Percentiles rank a stretch among this genome's conserved stretches.
Evolutionary conservation across 37 sponge, comb jelly and placozoan genomes (phyloP).

Genomic region (Beroe ovata): DNA sequence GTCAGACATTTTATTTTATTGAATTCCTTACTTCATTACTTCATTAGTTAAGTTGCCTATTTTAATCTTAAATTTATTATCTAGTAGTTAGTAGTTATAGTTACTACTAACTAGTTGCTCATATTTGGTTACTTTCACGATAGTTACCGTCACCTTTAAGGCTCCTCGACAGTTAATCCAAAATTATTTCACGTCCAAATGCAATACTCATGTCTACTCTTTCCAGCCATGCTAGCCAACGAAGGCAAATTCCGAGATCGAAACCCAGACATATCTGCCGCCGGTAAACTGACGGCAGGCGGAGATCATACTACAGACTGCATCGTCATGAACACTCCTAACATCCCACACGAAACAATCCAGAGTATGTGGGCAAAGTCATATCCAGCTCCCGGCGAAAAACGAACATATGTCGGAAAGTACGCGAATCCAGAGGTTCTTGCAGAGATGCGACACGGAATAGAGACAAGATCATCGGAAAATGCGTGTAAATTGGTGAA

Average conservation of each 20-base stretch:
- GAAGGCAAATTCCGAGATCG: constrained; percentile 61
- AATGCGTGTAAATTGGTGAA: constrained; percentile 79
- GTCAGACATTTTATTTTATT: too few species aligned
- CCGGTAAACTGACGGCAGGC: constrained; percentile 61
- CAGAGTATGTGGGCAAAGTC: constrained; percentile 73
- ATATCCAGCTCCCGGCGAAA: constrained; percentile 75
- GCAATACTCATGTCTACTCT: not conserved
- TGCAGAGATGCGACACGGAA: constrained; percentile 71
- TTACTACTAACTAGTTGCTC: too few species aligned
- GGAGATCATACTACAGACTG: constrained; percentile 65
- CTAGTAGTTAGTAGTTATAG: not conserved
- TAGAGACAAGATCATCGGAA: constrained; percentile 76
- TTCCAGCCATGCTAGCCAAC: constrained; percentile 20
- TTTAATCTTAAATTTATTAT: not conserved
- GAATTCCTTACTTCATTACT: not conserved
- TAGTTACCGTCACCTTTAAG: too few species aligned
- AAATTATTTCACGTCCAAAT: too few species aligned
- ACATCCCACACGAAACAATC: constrained; percentile 70
- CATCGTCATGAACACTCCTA: not conserved
- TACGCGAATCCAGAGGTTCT: constrained; percentile 69
- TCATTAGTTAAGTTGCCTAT: not conserved
- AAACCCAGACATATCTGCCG: constrained; percentile 44
- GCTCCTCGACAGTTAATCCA: too few species aligned
- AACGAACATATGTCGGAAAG: constrained; percentile 69
- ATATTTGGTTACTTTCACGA: too few species aligned